Evolutionary conservation across 64 coral and sea anemone species (phyloP).

Genomic region (Platygyra sinensis): DNA sequence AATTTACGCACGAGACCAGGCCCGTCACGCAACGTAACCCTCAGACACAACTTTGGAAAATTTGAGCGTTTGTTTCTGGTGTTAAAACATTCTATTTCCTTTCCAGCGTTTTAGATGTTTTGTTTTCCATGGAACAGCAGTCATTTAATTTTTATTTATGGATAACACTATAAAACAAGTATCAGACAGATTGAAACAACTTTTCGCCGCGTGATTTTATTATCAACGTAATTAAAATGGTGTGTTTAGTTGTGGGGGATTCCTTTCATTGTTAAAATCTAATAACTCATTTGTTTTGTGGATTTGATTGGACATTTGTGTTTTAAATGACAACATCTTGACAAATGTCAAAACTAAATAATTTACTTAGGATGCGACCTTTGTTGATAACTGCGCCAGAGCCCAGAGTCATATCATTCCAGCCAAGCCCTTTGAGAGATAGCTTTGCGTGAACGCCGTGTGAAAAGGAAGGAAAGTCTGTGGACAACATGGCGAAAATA

Average conservation of each 20-base stretch:
- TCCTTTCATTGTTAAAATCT: conserved; percentile 26
- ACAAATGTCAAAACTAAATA: neutral
- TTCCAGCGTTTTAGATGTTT: neutral
- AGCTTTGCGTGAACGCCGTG: neutral
- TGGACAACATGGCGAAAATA: conserved; percentile 30
- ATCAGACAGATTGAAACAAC: neutral
- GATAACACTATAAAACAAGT: neutral
- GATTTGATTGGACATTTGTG: conserved; percentile 15
- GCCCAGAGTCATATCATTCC: neutral
- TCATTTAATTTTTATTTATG: neutral
- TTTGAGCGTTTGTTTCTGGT: neutral
- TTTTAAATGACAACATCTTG: conserved; percentile 16
- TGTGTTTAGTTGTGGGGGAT: neutral
- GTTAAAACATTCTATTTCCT: neutral
- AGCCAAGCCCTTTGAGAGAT: neutral
- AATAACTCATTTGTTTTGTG: neutral
- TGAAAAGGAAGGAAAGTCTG: conserved; percentile 5
- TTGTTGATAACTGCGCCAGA: neutral
- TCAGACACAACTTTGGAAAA: neutral
- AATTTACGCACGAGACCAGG: neutral
- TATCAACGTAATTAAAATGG: neutral
- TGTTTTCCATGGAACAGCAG: neutral
- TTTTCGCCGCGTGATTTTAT: conserved; percentile 17
- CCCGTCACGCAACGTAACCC: neutral
- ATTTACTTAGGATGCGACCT: neutral